These are phyloP conservation scores for Adelosebastes latens DNA, from an alignment of 2,797 vertebrate genomes.

Conservation along the genomic window DNA sequence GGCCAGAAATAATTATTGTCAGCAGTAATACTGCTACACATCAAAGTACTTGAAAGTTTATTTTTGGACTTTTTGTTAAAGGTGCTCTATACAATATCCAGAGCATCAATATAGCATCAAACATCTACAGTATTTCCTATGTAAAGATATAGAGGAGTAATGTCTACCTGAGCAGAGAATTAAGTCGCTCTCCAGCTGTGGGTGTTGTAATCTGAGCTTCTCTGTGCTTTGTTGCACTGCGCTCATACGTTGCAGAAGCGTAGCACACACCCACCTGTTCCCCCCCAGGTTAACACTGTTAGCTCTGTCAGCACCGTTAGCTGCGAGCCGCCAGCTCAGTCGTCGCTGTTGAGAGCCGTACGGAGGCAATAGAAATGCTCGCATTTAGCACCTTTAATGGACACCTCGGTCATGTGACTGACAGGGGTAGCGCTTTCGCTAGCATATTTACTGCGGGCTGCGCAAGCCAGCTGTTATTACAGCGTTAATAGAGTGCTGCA, in stretches of 20 bases:
- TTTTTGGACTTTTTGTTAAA: neutral
- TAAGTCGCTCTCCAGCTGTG: too few species aligned
- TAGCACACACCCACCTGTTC: too few species aligned
- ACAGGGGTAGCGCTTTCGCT: neutral
- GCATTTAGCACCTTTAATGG: neutral
- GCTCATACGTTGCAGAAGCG: too few species aligned
- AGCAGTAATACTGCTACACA: neutral
- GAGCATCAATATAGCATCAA: neutral
- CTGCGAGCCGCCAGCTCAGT: neutral
- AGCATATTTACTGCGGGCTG: neutral
- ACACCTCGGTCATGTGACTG: neutral
- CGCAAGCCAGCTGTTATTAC: neutral
- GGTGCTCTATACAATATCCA: too few species aligned
- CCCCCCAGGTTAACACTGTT: too few species aligned
- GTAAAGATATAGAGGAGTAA: too few species aligned
- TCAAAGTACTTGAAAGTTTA: neutral
- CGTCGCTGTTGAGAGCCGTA: neutral
- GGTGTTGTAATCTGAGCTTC: too few species aligned
- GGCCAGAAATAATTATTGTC: slow-evolving; percentile 8
- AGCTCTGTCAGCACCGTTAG: too few species aligned
- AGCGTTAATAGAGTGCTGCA: neutral
- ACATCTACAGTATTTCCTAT: too few species aligned
- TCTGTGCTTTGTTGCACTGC: too few species aligned
- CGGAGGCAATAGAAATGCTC: neutral
- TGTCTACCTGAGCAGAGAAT: too few species aligned